Evolutionary conservation across 1,140 invertebrate genomes (phyloP).

Genomic region (Maconellicoccus hirsutus): DNA sequence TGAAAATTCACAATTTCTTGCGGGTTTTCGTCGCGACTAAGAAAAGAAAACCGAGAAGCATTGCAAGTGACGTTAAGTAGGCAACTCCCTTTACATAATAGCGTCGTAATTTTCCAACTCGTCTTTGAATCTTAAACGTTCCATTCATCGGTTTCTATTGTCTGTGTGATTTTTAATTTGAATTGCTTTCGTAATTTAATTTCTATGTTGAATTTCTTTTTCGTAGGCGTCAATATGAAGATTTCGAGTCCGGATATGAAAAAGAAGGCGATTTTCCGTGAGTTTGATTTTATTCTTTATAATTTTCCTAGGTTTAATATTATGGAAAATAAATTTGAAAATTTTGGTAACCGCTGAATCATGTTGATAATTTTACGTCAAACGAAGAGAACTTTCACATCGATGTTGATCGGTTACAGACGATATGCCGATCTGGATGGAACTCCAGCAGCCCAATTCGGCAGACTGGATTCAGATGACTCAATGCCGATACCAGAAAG

Average conservation of each 20-base stretch:
- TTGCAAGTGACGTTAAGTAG: constrained; percentile 19
- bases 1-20: background rate
- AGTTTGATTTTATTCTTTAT: background rate
- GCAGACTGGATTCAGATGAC: background rate
- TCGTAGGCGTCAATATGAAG: background rate
- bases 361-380: background rate
- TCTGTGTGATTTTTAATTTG: background rate
- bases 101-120: background rate
- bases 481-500: constrained; percentile 47
- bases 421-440: background rate
- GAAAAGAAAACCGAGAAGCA: constrained; percentile 9
- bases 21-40: background rate
- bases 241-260: constrained; percentile 14
- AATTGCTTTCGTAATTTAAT: background rate
- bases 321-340: no score
- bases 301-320: no score
- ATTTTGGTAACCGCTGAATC: background rate
- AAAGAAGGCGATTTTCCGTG: background rate
- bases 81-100: background rate
- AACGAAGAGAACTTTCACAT: no score
- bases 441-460: background rate
- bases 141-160: background rate
- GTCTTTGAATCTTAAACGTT: background rate
- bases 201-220: background rate
- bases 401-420: background rate